Percentiles rank a stretch among this genome's conserved stretches.
Evolutionary conservation across 2,113 vertebrate genomes (phyloP).

Genomic region (Pao palembangensis): DNA sequence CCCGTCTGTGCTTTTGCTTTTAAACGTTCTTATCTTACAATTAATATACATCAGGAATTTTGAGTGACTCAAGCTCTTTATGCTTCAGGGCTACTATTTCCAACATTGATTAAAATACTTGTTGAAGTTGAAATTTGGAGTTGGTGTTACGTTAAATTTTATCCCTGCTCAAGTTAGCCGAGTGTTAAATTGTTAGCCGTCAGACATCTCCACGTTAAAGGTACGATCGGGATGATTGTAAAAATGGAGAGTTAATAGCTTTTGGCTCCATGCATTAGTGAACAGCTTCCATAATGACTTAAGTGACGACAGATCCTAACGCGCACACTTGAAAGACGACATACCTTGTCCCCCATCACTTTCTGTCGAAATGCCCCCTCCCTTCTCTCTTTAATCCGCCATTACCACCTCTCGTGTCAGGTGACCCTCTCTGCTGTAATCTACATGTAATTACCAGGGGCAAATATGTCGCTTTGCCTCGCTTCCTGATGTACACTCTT

Average conservation of each 20-base stretch:
- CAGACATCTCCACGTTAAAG: background rate
- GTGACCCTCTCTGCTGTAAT: slow-evolving; percentile 37
- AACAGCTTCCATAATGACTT: background rate
- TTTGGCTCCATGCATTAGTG: background rate
- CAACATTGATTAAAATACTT: no score
- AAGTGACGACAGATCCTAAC: no score
- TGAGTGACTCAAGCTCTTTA: background rate
- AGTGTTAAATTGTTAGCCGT: background rate
- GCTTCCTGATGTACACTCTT: slow-evolving; percentile 29
- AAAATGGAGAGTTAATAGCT: background rate
- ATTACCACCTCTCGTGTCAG: slow-evolving; percentile 21
- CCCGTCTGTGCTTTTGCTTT: slow-evolving; percentile 19
- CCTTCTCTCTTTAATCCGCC: background rate
- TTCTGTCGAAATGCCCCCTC: slow-evolving; percentile 13
- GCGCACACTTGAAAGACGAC: no score
- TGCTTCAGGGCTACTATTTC: no score
- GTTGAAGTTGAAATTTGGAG: no score
- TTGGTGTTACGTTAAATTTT: no score
- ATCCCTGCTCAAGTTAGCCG: no score
- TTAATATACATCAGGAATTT: background rate
- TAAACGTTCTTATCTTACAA: background rate
- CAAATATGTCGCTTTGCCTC: slow-evolving; percentile 24
- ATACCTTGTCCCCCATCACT: background rate
- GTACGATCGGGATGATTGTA: background rate
- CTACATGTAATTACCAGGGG: slow-evolving; percentile 16